phyloP scores from a whole-genome alignment of 2,797 vertebrate genomes.

The Vultur gryphus region DNA sequence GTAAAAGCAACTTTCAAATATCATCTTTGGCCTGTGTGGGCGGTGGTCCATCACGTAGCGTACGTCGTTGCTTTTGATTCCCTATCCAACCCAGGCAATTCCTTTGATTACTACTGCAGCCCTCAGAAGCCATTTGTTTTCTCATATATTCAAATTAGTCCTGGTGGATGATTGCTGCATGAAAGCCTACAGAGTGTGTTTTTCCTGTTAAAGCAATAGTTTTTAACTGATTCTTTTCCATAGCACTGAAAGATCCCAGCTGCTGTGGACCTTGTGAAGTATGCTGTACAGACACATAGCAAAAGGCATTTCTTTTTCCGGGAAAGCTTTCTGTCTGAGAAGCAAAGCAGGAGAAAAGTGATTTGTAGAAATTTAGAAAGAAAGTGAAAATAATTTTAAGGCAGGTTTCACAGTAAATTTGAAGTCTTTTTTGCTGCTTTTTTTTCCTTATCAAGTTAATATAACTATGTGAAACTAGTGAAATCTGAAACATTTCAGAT shows the following conservation, averaged over 20 bases:
- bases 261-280: neutral
- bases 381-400: neutral
- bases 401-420: neutral
- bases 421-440: neutral
- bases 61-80: neutral
- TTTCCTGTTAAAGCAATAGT: neutral
- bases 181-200: neutral
- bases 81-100: neutral
- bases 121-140: neutral
- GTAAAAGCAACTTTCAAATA: neutral
- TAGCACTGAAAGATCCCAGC: neutral
- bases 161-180: neutral
- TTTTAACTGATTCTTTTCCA: neutral
- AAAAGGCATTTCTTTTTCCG: neutral
- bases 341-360: neutral
- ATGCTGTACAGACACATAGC: neutral
- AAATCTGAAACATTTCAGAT: neutral
- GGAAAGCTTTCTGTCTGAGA: neutral
- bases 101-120: neutral
- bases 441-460: neutral
- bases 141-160: neutral
- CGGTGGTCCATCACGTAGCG: accelerated
- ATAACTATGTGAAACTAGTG: neutral
- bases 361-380: neutral
- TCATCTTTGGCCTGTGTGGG: neutral